These are phyloP conservation scores for Actinia tenebrosa DNA, from an alignment of 64 coral and sea anemone species.

Conservation along the genomic window DNA sequence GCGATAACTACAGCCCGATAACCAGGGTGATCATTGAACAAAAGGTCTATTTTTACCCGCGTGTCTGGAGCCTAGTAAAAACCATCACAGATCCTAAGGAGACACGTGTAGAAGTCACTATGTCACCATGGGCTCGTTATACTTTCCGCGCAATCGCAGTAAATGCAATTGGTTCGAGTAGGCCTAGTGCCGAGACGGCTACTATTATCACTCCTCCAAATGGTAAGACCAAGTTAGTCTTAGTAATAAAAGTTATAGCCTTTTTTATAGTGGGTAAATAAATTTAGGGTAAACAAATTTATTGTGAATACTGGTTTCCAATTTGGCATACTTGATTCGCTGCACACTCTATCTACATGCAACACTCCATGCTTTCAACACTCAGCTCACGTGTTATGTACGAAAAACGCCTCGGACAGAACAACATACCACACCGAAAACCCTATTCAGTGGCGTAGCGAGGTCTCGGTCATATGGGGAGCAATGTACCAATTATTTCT, in stretches of 20 bases:
- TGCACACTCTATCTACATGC: too few relatives aligned
- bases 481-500: too few relatives aligned
- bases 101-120: background rate
- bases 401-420: too few relatives aligned
- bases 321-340: too few relatives aligned
- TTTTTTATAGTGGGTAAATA: too few relatives aligned
- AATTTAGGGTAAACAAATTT: background rate
- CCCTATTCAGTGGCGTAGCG: too few relatives aligned
- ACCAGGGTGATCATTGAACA: slow-evolving; percentile 20
- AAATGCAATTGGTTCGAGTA: slow-evolving; percentile 49
- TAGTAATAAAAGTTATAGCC: too few relatives aligned
- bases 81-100: background rate
- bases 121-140: slow-evolving; percentile 45
- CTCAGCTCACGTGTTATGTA: too few relatives aligned
- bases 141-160: slow-evolving; percentile 34
- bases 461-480: too few relatives aligned
- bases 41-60: slow-evolving; percentile 6
- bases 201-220: slow-evolving; percentile 23
- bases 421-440: too few relatives aligned
- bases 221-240: slow-evolving; percentile 2
- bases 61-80: slow-evolving; percentile 1
- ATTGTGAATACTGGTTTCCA: too few relatives aligned
- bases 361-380: too few relatives aligned
- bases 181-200: slow-evolving; percentile 21
- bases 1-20: slow-evolving; percentile 43